Percentiles rank a stretch among this genome's conserved stretches.
Evolutionary conservation across 2,797 vertebrate species (phyloP).

Genomic region (Sarcoramphus papa): DNA sequence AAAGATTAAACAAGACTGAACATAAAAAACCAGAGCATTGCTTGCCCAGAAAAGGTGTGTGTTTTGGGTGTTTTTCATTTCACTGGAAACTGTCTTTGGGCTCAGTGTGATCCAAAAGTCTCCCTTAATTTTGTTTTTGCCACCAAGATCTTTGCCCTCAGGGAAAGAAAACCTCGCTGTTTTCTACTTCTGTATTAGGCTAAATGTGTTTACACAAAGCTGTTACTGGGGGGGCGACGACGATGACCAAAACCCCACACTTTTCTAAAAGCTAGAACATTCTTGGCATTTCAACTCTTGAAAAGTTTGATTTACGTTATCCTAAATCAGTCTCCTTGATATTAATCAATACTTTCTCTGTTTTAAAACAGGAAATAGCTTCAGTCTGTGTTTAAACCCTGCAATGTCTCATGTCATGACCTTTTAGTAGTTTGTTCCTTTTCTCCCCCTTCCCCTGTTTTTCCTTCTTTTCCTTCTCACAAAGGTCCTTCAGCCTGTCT

Average conservation of each 20-base stretch:
- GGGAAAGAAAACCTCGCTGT: background rate
- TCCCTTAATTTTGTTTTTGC: background rate
- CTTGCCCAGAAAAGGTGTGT: background rate
- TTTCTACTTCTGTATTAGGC: background rate
- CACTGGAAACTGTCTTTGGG: background rate
- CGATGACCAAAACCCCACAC: background rate
- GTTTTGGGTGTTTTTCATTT: background rate
- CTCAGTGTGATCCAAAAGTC: background rate
- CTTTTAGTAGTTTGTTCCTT: conserved; percentile 20
- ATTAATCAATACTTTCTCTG: conserved; percentile 58
- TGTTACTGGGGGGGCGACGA: background rate
- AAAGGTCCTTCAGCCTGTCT: background rate
- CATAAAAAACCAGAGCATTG: background rate
- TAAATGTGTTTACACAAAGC: background rate
- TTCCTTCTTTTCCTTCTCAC: background rate
- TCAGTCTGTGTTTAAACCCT: conserved; percentile 57
- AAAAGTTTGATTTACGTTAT: conserved; percentile 8
- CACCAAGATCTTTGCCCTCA: background rate
- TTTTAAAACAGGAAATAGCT: conserved; percentile 66
- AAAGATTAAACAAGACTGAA: background rate
- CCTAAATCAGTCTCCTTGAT: conserved; percentile 24
- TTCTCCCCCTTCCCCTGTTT: background rate
- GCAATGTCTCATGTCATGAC: conserved; percentile 9
- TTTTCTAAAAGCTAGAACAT: background rate
- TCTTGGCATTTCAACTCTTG: background rate